Conservation (phyloP, 2,888 invertebrate species). For the Limnephilus rhombicus region DNA sequence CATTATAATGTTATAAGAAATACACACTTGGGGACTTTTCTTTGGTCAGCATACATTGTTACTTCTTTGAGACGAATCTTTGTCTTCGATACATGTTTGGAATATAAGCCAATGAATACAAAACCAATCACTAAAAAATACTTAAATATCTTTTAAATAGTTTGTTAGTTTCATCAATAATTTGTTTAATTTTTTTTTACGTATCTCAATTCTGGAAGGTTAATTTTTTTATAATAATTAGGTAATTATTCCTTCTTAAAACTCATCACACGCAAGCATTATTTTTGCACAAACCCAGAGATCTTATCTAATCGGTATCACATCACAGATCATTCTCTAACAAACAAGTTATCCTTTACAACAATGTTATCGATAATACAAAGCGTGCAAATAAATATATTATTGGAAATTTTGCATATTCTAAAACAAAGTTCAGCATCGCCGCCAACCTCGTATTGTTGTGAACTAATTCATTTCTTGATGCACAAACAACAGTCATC, state of each 20-base stretch:
- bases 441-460: background rate
- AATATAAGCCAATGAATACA: constrained; percentile 15
- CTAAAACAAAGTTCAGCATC: background rate
- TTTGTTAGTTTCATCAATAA: background rate
- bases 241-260: background rate
- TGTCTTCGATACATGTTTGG: background rate
- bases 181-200: background rate
- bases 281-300: constrained; percentile 48
- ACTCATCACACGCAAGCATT: constrained; percentile 21
- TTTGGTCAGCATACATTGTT: constrained; percentile 20
- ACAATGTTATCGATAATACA: constrained; percentile 4
- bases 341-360: background rate
- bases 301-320: constrained; percentile 21
- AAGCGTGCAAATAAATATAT: constrained; percentile 27
- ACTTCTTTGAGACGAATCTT: background rate
- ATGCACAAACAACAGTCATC: background rate
- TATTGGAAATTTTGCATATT: constrained; percentile 3
- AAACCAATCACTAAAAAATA: background rate
- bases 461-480: background rate
- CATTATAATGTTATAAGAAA: background rate
- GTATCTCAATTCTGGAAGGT: background rate
- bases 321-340: constrained; percentile 36
- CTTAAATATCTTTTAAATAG: background rate
- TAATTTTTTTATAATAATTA: background rate
- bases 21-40: background rate